These are phyloP conservation scores for Lasioglossum marginatum DNA, from an alignment of 2,888 invertebrate species.

Conservation along the genomic window DNA sequence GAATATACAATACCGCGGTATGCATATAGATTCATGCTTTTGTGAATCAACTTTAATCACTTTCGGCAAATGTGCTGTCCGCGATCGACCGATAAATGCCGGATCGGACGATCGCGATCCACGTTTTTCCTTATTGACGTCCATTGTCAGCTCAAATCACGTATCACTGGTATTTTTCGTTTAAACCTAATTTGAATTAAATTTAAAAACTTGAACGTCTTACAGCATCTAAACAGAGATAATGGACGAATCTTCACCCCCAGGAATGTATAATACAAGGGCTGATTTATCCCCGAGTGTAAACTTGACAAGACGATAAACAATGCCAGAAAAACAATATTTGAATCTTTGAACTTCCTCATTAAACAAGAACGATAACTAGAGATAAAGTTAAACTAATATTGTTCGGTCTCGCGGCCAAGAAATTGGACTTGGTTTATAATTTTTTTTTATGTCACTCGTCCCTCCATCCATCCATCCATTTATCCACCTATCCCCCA, in stretches of 20 bases:
- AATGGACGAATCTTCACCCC: background rate
- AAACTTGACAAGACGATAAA: background rate
- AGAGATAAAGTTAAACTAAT: too few species aligned
- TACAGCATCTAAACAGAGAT: too few species aligned
- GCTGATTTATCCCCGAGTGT: background rate
- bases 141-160: background rate
- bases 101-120: conserved; percentile 7
- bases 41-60: conserved; percentile 82
- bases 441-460: too few species aligned
- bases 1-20: conserved; percentile 84
- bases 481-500: too few species aligned
- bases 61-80: conserved; percentile 41
- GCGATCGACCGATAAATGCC: conserved; percentile 40
- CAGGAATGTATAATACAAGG: too few species aligned
- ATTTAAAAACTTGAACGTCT: background rate
- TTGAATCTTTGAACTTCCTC: too few species aligned
- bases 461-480: too few species aligned
- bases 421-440: too few species aligned
- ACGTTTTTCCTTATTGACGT: background rate
- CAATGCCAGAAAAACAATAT: background rate
- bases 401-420: too few species aligned
- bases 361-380: too few species aligned
- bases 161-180: background rate
- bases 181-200: too few species aligned
- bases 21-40: conserved; percentile 79